Base-by-base conservation (phyloP, 1,140 invertebrate genomes). In the Zaprionus kolodkinae region DNA sequence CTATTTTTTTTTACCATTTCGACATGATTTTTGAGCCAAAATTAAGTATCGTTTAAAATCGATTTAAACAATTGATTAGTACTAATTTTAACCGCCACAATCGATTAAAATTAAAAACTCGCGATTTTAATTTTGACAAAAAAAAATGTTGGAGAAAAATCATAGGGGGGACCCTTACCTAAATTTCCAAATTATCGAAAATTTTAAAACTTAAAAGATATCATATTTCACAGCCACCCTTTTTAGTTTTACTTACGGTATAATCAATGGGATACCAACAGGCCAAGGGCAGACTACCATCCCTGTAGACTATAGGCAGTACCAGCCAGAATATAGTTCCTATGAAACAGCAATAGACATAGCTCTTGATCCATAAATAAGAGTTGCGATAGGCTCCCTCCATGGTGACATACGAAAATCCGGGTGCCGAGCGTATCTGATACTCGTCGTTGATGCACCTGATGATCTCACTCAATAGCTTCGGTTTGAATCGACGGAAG, bases 231-330 rank as follows among this genome's bases (percentile, higher is more conserved):
- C n/a, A n/a, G n/a, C n/a, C n/a, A n/a, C n/a, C n/a, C n/a, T n/a
- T n/a, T n/a, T n/a, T n/a, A n/a, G n/a, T n/a, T n/a, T 7, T 13
- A 65, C 60, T 50, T 52, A 91, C 91, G 10, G 76, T 90, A 67
- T 81, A 91, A 66, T 92, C 88, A 27, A 92, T 85, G 21, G 91
- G 91, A 85, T 92, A 92, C 91, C 91, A 92, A 59, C 91, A 92
- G 61, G 78, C 76, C n/a, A 92, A 67, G 0, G 91, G 91, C 10
- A 92, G 64, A 45, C 78, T 91, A 13, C 72, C 68, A 55, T 92
- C 91, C 13, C 75, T 57, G 25, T 91, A 79, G 17, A 71, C 82
- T 12, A 92, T 79, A 6, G 91, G 91, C n/a, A 92, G 59, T 5
- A 69, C 57, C 1, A 87, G 65, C 91, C 91, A 92, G 60, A 92